Evolutionary conservation across 2,113 vertebrate genomes (phyloP), one percentile per base, ranked within the genome.

Genomic region (Strigops habroptila): DNA sequence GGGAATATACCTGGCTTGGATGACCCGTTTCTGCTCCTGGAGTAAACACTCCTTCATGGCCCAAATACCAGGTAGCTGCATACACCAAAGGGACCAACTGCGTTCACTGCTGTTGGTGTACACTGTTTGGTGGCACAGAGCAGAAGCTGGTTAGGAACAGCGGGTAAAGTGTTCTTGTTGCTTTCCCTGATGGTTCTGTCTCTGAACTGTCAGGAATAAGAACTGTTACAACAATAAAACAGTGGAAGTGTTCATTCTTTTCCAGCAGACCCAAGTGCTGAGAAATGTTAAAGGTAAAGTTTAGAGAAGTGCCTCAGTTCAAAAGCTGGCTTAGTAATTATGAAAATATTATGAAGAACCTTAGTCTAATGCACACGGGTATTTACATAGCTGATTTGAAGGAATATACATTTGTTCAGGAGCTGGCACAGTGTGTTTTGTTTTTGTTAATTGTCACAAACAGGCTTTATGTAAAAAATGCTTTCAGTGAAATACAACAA

Each of bases 111-210:
- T 22, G 37, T 13, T 49, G n/a, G 30, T 19, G 19, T 9, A 1
- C 0, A 6, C 12, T 28, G 15, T n/a, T 48, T 19, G 39, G 37
- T 37, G 60, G 19, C 43, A 39, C 44, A 3, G 12, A 13, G 46
- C 59, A 35, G 21, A 63, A 30, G 11, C 14, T 0, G 35, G 51
- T 14, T 23, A 9, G 33, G 70, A 82, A 9, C 37, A 63, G 73
- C 1, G 1, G 3, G 11, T 16, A 3, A 30, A n/a, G 22, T 3
- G 28, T 25, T 46, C 41, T n/a, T 18, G 0, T 9, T 23, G 44
- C 59, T 86, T 68, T 55, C 33, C 18, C 31, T 59, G 59, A 7
- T 35, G 12, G 39, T 23, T 49, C 52, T 76, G 41, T 59, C 43
- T n/a, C 53, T 10, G 53, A 65, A 53, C 82, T 62, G 33, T 31